A percentile compares a stretch with the other conserved stretches of the same genome.
These are phyloP conservation scores for Tonatia bakeri DNA, from an alignment of 2,113 vertebrate species.

Conservation along the genomic window DNA sequence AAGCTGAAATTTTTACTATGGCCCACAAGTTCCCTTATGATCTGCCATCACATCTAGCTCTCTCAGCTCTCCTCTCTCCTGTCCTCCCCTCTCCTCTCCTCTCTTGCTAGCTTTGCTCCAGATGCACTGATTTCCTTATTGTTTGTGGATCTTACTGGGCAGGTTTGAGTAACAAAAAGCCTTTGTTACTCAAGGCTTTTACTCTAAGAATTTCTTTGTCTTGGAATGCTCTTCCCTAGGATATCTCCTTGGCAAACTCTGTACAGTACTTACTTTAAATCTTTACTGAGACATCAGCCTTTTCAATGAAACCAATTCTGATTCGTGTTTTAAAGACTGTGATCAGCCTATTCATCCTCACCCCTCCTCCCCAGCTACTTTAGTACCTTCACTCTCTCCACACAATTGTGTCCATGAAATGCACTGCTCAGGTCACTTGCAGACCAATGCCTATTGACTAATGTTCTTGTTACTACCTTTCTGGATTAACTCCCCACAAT, in stretches of 20 bases:
- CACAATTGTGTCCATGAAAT: neutral
- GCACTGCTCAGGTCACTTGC: neutral
- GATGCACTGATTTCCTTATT: neutral
- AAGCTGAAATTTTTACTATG: neutral
- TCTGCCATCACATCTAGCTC: neutral
- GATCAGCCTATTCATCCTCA: neutral
- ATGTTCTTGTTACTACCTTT: neutral
- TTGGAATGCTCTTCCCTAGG: neutral
- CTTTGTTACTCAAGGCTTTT: neutral
- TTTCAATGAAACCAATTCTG: neutral
- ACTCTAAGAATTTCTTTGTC: neutral
- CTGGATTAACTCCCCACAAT: neutral
- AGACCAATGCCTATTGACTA: neutral
- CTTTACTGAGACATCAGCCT: neutral
- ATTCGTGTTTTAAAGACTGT: neutral
- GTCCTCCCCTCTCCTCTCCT: neutral
- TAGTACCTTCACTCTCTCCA: neutral
- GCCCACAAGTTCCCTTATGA: neutral
- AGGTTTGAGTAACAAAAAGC: too few relatives aligned
- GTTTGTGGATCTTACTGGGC: neutral
- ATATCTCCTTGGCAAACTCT: neutral
- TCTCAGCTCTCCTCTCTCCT: neutral
- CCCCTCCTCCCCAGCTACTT: rapidly evolving
- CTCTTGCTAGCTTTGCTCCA: neutral
- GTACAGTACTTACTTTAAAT: neutral